Base-by-base conservation (phyloP, 1,140 invertebrate genomes). In the Plectrocnemia conspersa region DNA sequence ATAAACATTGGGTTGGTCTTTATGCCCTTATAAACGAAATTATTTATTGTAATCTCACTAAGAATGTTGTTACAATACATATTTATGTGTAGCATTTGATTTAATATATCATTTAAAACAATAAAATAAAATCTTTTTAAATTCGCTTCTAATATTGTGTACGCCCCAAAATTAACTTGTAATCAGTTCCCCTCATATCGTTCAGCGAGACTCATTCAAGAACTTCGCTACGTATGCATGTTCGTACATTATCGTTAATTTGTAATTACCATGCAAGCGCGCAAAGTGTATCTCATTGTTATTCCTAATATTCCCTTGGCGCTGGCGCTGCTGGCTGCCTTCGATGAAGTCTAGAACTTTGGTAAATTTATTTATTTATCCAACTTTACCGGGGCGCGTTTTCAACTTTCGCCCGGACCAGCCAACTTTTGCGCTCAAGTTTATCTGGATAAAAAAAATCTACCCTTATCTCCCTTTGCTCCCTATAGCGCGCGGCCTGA, bases 361-460 rank as follows among this genome's bases (percentile, higher is more conserved):
- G 49, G 15, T 27, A 52, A 60, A 60, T 60, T 56, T 60, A 60
- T 60, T 60, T 60, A 60, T 60, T 56, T 56, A 60, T 60, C 54
- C 54, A 46, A 59, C 53, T 56, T 53, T 36, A 16, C 27, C 48
- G 35, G 22, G 25, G 36, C n/a, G n/a, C 57, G 53, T 53, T 50
- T 56, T 56, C 54, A 60, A 60, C 58, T 60, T 60, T 44, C 45
- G 33, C 58, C 54, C 45, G 54, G 58, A 60, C 49, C 54, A 53
- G 19, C 48, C 42, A 60, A 56, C 58, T 59, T 58, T 59, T 33
- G 47, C 48, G 33, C 48, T 53, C 44, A 60, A 60, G 53, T 60
- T 60, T 60, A 47, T 52, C 53, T 18, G 32, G 40, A 50, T 52
- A 56, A 58, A 58, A 58, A 56, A 58, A 52, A 35, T 42, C 13